Percentiles rank a stretch among this genome's conserved stretches.
These are phyloP conservation scores for Rotaria macrura DNA, from an alignment of 2,888 invertebrate species.

Conservation along the genomic window DNA sequence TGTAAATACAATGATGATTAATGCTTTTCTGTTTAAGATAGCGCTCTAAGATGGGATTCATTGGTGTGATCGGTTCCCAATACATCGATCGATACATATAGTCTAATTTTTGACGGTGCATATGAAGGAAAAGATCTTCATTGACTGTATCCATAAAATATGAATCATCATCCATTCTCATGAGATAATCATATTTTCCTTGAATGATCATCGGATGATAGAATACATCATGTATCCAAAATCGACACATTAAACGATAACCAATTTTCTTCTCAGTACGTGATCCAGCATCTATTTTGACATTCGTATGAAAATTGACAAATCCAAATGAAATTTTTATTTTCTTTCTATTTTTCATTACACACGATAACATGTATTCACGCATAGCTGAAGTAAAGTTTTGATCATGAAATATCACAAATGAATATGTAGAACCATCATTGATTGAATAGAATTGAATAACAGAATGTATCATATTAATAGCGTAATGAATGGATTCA, in stretches of 20 bases:
- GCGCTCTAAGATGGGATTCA: background rate
- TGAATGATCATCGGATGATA: background rate
- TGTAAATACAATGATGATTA: background rate
- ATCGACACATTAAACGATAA: conserved; percentile 9
- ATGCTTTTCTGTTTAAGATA: accelerated
- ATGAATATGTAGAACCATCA: background rate
- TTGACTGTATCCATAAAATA: background rate
- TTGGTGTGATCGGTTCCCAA: background rate
- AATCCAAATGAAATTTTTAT: background rate
- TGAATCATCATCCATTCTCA: background rate
- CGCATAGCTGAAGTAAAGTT: background rate
- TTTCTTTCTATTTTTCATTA: background rate
- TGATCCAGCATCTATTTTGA: background rate
- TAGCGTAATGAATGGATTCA: background rate
- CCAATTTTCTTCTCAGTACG: background rate
- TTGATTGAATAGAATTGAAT: background rate
- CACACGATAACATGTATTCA: background rate
- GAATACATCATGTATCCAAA: background rate
- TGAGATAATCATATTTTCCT: background rate
- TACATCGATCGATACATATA: background rate
- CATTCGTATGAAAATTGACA: background rate
- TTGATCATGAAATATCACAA: background rate
- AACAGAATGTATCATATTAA: background rate
- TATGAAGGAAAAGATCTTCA: background rate
- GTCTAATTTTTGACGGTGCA: background rate